A percentile compares a stretch with the other conserved stretches of the same genome.
Conservation (phyloP, 2,113 vertebrate species). For the Delphinapterus leucas region DNA sequence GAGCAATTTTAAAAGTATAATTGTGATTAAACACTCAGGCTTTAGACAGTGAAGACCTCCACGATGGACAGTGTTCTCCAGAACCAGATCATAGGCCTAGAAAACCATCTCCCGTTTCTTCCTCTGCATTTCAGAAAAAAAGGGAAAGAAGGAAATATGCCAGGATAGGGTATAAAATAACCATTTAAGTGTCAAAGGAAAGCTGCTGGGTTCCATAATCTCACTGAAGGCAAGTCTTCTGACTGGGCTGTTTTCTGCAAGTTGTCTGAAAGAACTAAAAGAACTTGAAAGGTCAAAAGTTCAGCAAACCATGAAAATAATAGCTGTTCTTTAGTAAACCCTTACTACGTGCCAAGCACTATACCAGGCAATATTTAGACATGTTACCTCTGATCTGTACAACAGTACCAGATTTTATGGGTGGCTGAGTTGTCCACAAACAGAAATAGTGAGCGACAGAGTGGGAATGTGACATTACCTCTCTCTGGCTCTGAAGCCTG, state of each 20-base stretch:
- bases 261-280: not conserved
- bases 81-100: not conserved
- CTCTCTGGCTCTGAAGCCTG: not conserved
- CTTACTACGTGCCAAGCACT: not conserved
- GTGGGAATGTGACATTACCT: not conserved
- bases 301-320: not conserved
- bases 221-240: not conserved
- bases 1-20: conserved; percentile 44
- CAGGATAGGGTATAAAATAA: not conserved
- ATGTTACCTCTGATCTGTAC: not conserved
- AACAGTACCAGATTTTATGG: not conserved
- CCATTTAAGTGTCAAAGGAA: not conserved
- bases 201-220: not conserved
- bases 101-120: not conserved
- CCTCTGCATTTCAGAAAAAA: not conserved
- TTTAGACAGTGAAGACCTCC: not conserved
- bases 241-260: not conserved
- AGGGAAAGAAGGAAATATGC: not conserved
- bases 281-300: not conserved
- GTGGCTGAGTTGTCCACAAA: not conserved
- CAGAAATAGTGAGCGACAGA: not conserved
- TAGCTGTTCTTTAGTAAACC: not conserved
- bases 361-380: not conserved
- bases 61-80: not conserved
- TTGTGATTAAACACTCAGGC: not conserved